Conservation (phyloP, 2,888 invertebrate genomes). For the Caenorhabditis uteleia region DNA sequence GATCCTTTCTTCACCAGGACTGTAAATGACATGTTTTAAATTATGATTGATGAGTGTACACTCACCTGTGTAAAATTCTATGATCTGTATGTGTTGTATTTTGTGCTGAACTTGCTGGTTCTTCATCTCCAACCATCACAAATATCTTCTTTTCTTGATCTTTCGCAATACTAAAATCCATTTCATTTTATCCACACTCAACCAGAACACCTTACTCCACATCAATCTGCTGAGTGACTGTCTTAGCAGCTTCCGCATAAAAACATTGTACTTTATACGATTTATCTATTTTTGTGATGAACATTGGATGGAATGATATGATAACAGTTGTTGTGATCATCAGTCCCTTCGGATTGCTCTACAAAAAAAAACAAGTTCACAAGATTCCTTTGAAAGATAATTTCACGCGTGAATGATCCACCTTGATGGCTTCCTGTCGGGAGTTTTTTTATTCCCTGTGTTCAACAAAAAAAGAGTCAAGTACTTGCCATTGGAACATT, state of each 20-base stretch:
- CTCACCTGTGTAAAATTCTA: constrained; percentile 11
- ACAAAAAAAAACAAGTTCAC: constrained; percentile 7
- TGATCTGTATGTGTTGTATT: constrained; percentile 2
- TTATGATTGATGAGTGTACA: neutral
- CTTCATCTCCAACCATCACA: constrained; percentile 39
- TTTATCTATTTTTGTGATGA: constrained; percentile 61
- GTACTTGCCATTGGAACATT: no score
- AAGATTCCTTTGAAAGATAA: neutral
- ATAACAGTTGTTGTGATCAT: constrained; percentile 58
- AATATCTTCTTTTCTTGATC: constrained; percentile 41
- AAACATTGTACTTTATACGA: constrained; percentile 64
- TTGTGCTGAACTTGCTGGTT: neutral
- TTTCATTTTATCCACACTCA: neutral
- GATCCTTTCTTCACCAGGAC: constrained; percentile 31
- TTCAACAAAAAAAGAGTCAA: no score
- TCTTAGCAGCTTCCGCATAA: constrained; percentile 57
- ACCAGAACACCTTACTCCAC: constrained; percentile 32
- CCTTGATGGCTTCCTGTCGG: no score
- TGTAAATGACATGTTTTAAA: constrained; percentile 7
- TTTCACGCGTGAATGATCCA: no score
- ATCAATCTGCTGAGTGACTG: constrained; percentile 55
- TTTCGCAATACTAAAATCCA: constrained; percentile 31
- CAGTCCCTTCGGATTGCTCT: constrained; percentile 59
- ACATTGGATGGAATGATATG: constrained; percentile 64
- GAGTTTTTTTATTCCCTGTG: no score